These are phyloP conservation scores for Cepaea hortensis DNA, from an alignment of 2,888 invertebrate species.

Conservation along the genomic window DNA sequence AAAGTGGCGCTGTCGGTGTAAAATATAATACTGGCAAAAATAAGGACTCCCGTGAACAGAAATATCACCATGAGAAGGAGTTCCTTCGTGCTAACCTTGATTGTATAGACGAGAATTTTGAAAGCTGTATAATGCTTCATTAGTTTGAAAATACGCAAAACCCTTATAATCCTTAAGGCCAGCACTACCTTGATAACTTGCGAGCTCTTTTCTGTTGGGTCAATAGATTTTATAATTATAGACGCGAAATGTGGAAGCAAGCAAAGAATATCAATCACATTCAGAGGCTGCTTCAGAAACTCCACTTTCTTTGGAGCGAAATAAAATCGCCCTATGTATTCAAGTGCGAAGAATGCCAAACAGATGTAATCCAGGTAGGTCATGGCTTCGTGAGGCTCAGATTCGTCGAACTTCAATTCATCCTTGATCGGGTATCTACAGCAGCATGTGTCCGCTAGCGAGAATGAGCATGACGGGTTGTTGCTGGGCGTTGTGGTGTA, in stretches of 20 bases:
- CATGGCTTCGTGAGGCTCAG: conserved; percentile 69
- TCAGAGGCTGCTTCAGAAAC: conserved; percentile 69
- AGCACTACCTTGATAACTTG: conserved; percentile 66
- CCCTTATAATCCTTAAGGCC: conserved; percentile 70
- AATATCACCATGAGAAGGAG: conserved; percentile 74
- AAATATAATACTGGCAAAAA: conserved; percentile 75
- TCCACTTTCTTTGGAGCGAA: conserved; percentile 66
- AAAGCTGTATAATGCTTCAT: conserved; percentile 76
- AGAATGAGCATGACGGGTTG: conserved; percentile 24
- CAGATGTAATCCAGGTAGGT: conserved; percentile 69
- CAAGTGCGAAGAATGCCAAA: conserved; percentile 70
- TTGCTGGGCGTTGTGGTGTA: conserved; percentile 6
- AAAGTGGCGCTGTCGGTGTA: conserved; percentile 72
- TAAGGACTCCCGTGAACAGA: conserved; percentile 74
- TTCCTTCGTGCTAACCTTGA: conserved; percentile 72
- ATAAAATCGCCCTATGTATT: conserved; percentile 63
- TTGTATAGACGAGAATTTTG: conserved; percentile 60
- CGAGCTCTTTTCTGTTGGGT: conserved; percentile 61
- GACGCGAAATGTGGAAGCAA: conserved; percentile 71
- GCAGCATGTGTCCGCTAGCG: conserved; percentile 48
- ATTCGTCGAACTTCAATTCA: conserved; percentile 55
- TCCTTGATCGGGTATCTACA: conserved; percentile 43
- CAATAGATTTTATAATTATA: conserved; percentile 67
- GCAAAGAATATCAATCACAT: conserved; percentile 73
- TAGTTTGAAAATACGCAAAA: conserved; percentile 75